These are phyloP conservation scores for Meteorus sp. DNA, from an alignment of 1,140 invertebrate species.

Conservation along the genomic window DNA sequence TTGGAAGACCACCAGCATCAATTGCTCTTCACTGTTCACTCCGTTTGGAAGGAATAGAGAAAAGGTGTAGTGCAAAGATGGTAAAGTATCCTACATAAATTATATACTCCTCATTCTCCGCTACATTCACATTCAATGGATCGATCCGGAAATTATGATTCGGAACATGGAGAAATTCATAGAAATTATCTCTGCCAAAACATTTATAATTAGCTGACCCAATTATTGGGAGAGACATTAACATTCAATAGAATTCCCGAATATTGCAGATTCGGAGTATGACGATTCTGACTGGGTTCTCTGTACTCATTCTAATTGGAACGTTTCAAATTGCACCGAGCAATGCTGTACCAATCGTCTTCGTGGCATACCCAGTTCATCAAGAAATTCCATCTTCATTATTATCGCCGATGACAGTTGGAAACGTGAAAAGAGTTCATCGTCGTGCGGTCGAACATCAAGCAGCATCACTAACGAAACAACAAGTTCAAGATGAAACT, in stretches of 20 bases:
- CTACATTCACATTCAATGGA: too few species aligned
- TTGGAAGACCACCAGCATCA: conserved; percentile 4
- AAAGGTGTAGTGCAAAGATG: conserved; percentile 17
- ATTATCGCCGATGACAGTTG: background rate
- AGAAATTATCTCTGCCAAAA: too few species aligned
- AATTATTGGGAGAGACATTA: too few species aligned
- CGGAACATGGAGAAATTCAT: too few species aligned
- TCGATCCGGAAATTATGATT: too few species aligned
- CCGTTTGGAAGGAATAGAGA: background rate
- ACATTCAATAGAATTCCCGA: background rate
- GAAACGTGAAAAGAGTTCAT: background rate
- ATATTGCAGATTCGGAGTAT: background rate
- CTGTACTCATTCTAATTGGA: background rate
- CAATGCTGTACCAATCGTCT: background rate
- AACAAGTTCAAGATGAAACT: background rate
- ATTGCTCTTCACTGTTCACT: background rate
- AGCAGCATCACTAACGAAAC: background rate
- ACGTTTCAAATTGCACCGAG: background rate
- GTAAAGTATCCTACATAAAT: background rate
- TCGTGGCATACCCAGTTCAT: background rate
- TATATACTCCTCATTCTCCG: too few species aligned
- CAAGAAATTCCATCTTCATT: background rate
- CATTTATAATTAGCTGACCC: too few species aligned
- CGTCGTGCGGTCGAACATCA: background rate
- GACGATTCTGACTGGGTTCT: background rate